Conservation (phyloP, 2,113 vertebrate genomes). For the Anguilla japonica region DNA sequence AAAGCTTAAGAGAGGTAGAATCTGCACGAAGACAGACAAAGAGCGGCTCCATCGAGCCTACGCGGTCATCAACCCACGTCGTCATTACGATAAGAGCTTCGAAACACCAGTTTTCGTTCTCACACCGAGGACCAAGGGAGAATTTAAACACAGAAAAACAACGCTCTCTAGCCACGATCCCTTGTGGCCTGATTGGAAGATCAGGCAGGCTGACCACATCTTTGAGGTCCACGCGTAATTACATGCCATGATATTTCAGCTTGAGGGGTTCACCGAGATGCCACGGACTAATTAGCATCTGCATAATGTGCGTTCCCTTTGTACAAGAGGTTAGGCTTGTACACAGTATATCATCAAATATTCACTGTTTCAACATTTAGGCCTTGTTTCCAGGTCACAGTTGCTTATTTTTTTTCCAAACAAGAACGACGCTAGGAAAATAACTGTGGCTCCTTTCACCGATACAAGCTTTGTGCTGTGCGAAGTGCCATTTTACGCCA, state of each 20-base stretch:
- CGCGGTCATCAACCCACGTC: background rate
- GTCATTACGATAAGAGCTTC: background rate
- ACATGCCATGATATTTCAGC: background rate
- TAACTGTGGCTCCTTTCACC: background rate
- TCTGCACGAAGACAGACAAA: background rate
- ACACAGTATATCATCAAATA: background rate
- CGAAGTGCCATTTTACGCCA: background rate
- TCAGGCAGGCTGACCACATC: background rate
- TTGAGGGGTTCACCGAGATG: background rate
- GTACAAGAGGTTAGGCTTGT: too few species aligned
- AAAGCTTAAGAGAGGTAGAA: conserved; percentile 27
- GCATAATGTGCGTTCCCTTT: too few species aligned
- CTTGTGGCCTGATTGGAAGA: background rate
- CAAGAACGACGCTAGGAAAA: background rate
- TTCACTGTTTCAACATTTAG: background rate
- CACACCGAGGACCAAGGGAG: background rate
- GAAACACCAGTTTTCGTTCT: background rate
- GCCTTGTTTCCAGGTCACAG: background rate
- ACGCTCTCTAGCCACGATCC: background rate
- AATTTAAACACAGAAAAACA: background rate
- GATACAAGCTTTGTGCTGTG: background rate
- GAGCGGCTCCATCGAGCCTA: background rate
- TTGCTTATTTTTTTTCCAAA: background rate
- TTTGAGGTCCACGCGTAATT: background rate
- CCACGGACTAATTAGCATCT: background rate